Evolutionary conservation across 2,888 invertebrate genomes (phyloP).

Genomic region (Athrips mouffetella): DNA sequence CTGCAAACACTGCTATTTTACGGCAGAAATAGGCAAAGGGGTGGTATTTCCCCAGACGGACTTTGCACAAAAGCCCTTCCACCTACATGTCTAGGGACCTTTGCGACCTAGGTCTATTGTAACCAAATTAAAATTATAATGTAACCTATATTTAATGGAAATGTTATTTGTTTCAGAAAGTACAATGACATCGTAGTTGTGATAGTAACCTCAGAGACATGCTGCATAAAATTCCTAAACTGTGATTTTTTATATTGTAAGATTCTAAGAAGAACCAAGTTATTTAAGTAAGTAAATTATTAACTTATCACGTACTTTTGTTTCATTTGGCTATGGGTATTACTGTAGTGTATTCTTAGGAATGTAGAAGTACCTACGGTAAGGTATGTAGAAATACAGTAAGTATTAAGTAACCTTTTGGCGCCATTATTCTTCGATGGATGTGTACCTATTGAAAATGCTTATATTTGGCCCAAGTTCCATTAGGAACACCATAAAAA

Average conservation of each 20-base stretch:
- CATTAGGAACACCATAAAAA: slow-evolving; percentile 4
- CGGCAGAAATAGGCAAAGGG: too few relatives aligned
- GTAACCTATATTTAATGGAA: slow-evolving; percentile 12
- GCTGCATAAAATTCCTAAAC: neutral
- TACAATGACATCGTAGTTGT: slow-evolving; percentile 46
- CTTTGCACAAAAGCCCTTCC: too few relatives aligned
- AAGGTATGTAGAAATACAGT: too few relatives aligned
- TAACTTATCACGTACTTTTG: neutral
- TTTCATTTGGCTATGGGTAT: too few relatives aligned
- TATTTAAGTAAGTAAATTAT: slow-evolving; percentile 3
- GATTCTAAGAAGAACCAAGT: slow-evolving; percentile 4
- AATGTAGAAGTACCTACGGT: too few relatives aligned
- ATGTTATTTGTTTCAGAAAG: slow-evolving; percentile 67
- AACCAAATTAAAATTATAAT: neutral
- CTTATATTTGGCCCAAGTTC: neutral
- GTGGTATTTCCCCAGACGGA: too few relatives aligned
- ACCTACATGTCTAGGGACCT: too few relatives aligned
- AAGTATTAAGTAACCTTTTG: neutral
- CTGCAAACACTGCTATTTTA: too few relatives aligned
- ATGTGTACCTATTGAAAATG: neutral
- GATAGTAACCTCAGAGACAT: neutral
- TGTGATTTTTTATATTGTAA: slow-evolving; percentile 12
- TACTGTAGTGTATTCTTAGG: too few relatives aligned
- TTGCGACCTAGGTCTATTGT: too few relatives aligned
- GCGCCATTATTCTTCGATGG: neutral